Percentiles rank a stretch among this genome's conserved stretches.
Conservation (phyloP, 2,797 vertebrate genomes). For the Pagetopsis macropterus region DNA sequence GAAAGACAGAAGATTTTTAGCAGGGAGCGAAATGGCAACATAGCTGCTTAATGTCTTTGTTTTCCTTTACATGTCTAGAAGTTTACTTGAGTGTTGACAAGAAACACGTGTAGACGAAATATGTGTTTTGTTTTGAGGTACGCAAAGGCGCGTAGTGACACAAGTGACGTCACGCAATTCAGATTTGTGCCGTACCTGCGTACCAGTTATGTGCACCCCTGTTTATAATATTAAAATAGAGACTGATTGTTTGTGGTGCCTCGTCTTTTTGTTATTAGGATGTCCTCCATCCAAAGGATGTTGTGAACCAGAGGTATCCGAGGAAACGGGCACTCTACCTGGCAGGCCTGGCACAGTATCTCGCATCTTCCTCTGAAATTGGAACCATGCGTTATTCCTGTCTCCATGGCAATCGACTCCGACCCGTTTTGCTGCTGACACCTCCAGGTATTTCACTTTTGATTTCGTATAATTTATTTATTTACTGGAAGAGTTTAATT, state of each 20-base stretch:
- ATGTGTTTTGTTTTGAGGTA: too few species aligned
- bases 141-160: too few species aligned
- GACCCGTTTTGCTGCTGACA: slow-evolving; percentile 88
- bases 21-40: too few species aligned
- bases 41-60: too few species aligned
- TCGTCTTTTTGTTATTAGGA: slow-evolving; percentile 55
- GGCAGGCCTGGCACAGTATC: slow-evolving; percentile 87
- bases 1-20: too few species aligned
- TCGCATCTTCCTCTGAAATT: slow-evolving; percentile 84
- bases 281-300: slow-evolving; percentile 87
- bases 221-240: neutral
- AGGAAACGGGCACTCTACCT: slow-evolving; percentile 95
- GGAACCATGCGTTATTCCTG: slow-evolving; percentile 89
- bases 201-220: too few species aligned
- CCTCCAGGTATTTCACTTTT: slow-evolving; percentile 82
- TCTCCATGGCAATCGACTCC: slow-evolving; percentile 91
- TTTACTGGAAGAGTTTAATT: too few species aligned
- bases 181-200: too few species aligned
- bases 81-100: too few species aligned
- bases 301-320: slow-evolving; percentile 93
- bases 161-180: too few species aligned
- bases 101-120: too few species aligned
- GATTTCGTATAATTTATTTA: neutral
- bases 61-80: too few species aligned
- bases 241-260: neutral